A percentile compares a stretch with the other conserved stretches of the same genome.
phyloP scores from a whole-genome alignment of 2,797 vertebrate species.

The Mus caroli region DNA sequence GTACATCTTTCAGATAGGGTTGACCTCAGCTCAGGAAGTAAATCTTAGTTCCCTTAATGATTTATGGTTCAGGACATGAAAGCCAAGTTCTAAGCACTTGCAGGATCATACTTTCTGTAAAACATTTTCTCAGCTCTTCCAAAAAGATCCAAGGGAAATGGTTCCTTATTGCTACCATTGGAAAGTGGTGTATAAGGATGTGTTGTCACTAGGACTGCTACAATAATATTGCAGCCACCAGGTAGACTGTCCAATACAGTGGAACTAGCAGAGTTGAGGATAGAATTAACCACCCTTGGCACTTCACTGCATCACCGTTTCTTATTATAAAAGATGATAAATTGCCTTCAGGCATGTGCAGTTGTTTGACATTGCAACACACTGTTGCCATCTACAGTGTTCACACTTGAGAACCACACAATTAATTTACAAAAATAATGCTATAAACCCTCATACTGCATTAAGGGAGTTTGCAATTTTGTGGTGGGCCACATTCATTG shows the following conservation, averaged over 20 bases:
- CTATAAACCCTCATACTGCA: not conserved
- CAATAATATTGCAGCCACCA: not conserved
- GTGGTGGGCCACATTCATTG: not conserved
- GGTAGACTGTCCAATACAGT: not conserved
- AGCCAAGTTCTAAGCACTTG: slow-evolving; percentile 4
- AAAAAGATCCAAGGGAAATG: not conserved
- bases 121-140: not conserved
- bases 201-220: not conserved
- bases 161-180: not conserved
- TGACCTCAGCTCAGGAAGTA: not conserved
- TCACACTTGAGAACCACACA: not conserved
- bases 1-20: not conserved
- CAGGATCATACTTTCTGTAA: not conserved
- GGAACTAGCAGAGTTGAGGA: not conserved
- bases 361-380: not conserved
- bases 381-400: not conserved
- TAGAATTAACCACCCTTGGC: not conserved
- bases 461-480: not conserved
- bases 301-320: not conserved
- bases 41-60: slow-evolving; percentile 7
- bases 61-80: not conserved
- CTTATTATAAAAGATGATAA: slow-evolving; percentile 2
- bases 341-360: not conserved
- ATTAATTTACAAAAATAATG: not conserved
- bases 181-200: slow-evolving; percentile 8